Percentiles rank a stretch among this genome's conserved stretches.
Evolutionary conservation across 2,797 vertebrate genomes (phyloP).

Genomic region (Aphelocoma californica): DNA sequence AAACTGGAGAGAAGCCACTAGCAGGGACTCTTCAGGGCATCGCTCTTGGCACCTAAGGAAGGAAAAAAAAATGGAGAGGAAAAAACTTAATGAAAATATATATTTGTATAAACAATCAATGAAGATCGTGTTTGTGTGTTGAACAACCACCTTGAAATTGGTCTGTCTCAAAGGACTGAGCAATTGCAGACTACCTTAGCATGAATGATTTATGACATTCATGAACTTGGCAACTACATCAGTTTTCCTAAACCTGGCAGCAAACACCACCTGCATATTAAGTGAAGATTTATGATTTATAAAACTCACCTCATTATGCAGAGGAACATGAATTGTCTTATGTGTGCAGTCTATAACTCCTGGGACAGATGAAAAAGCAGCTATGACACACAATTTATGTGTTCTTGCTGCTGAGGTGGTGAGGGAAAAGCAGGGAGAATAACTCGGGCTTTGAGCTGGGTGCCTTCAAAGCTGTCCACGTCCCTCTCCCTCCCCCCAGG

Average conservation of each 20-base stretch:
- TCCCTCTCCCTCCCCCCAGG: not conserved
- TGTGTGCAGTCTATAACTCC: conserved; percentile 75
- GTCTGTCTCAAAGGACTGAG: conserved; percentile 71
- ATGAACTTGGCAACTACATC: conserved; percentile 74
- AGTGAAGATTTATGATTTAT: conserved; percentile 78
- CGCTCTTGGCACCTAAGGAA: not conserved
- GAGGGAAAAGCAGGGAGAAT: conserved; percentile 59
- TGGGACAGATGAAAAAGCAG: conserved; percentile 71
- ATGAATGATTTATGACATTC: conserved; percentile 79
- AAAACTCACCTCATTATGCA: conserved; percentile 77
- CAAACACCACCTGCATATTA: conserved; percentile 75
- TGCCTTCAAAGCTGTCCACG: conserved; percentile 51
- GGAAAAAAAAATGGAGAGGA: not conserved
- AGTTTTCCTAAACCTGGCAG: conserved; percentile 76
- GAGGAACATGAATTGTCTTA: conserved; percentile 75
- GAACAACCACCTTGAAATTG: conserved; percentile 78
- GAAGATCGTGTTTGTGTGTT: conserved; percentile 69
- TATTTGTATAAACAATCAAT: conserved; percentile 74
- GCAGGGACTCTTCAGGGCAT: not conserved
- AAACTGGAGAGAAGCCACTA: conserved; percentile 45
- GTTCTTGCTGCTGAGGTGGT: conserved; percentile 56
- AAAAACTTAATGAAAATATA: conserved; percentile 57
- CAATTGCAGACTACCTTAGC: conserved; percentile 68
- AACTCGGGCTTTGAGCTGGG: conserved; percentile 47
- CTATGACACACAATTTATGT: conserved; percentile 72